Percentiles rank a stretch among this genome's conserved stretches.
Evolutionary conservation across 2,113 vertebrate species (phyloP).

Genomic region (Pristiophorus japonicus): DNA sequence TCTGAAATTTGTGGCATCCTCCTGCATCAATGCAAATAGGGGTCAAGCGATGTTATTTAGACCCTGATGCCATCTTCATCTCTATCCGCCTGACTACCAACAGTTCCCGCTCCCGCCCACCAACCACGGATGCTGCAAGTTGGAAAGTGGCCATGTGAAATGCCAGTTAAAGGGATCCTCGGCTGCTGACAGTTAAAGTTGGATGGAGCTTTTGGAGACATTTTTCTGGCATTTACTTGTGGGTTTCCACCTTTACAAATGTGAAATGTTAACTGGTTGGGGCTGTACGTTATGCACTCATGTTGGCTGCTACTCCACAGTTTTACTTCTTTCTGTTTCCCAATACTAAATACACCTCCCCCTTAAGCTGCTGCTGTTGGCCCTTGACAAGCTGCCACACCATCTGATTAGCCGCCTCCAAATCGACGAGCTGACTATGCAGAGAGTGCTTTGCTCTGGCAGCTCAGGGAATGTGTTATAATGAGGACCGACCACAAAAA

Average conservation of each 20-base stretch:
- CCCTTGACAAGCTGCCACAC: background rate
- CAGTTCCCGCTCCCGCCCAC: background rate
- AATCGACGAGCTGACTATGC: background rate
- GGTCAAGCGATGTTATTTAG: background rate
- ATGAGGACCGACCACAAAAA: background rate
- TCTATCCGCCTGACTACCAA: background rate
- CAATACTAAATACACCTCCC: background rate
- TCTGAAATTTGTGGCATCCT: background rate
- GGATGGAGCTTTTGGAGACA: background rate
- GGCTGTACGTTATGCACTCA: background rate
- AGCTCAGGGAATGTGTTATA: background rate
- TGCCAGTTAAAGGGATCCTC: too few species aligned
- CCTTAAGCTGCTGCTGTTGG: background rate
- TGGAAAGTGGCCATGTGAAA: background rate
- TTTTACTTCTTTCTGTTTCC: background rate
- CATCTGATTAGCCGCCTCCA: background rate
- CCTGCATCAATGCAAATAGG: background rate
- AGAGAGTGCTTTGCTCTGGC: background rate
- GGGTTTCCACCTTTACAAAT: background rate
- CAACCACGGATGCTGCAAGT: background rate
- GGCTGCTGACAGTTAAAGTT: too few species aligned
- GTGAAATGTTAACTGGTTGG: background rate
- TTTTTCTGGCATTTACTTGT: background rate
- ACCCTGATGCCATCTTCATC: background rate
- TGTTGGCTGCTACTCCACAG: background rate